Evolutionary conservation across 2,888 invertebrate species (phyloP).

Genomic region (Amblyjoppa proteus): DNA sequence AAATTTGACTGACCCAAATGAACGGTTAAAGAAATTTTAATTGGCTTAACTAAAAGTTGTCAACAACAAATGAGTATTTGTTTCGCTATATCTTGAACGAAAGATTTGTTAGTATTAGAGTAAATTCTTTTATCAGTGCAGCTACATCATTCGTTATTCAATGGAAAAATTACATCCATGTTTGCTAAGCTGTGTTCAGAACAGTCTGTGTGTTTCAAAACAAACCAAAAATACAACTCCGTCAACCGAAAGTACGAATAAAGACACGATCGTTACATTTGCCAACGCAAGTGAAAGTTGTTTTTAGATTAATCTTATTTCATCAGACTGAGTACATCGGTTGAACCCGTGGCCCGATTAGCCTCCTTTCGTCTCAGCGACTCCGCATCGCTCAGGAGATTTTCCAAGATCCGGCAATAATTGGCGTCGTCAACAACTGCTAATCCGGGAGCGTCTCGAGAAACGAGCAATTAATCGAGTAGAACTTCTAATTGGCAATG

Average conservation of each 20-base stretch:
- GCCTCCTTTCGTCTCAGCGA: conserved; percentile 7
- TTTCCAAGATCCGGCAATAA: conserved; percentile 72
- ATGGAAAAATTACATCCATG: background rate
- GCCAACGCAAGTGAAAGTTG: no score
- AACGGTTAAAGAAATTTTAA: no score
- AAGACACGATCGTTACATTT: background rate
- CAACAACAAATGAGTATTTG: no score
- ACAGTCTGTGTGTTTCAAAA: background rate
- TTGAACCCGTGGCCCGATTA: conserved; percentile 42
- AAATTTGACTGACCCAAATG: background rate
- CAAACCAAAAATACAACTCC: background rate
- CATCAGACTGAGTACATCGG: background rate
- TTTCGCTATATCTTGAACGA: no score
- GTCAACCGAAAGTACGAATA: background rate
- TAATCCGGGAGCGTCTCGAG: conserved; percentile 78
- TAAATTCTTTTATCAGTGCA: no score
- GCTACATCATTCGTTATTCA: no score
- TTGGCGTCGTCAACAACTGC: conserved; percentile 79
- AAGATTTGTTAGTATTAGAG: no score
- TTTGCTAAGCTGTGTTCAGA: background rate
- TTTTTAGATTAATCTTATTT: no score
- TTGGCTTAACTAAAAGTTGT: no score
- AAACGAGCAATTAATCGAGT: conserved; percentile 80
- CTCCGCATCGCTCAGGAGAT: conserved; percentile 35
- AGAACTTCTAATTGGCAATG: conserved; percentile 81